These are phyloP conservation scores for Physella acuta DNA, from an alignment of 1,140 invertebrate species.

Conservation along the genomic window DNA sequence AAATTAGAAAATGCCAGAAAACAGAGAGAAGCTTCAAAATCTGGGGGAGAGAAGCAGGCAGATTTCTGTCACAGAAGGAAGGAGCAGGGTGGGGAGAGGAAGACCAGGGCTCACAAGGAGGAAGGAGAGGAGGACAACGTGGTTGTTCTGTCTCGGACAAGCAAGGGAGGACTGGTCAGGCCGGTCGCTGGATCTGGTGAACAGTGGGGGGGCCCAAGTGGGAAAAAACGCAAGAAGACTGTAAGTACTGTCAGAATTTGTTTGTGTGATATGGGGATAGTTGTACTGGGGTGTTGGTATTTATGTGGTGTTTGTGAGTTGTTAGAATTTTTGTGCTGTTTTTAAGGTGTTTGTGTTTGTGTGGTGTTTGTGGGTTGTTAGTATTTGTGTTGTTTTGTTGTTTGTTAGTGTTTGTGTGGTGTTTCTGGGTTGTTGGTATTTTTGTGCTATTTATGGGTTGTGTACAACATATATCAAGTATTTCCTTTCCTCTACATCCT, in stretches of 20 bases:
- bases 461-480: no score
- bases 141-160: constrained; percentile 74
- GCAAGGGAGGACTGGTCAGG: constrained; percentile 66
- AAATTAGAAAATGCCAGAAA: constrained; percentile 74
- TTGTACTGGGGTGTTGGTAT: no score
- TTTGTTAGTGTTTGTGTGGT: no score
- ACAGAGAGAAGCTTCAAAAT: constrained; percentile 52
- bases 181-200: constrained; percentile 41
- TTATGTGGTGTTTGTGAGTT: no score
- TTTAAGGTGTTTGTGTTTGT: no score
- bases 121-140: constrained; percentile 58
- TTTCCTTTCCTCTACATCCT: no score
- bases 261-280: no score
- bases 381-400: no score
- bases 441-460: no score
- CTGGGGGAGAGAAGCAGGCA: constrained; percentile 3
- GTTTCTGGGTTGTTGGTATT: no score
- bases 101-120: background rate
- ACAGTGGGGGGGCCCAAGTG: constrained; percentile 33
- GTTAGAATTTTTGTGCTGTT: no score
- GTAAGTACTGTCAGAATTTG: constrained; percentile 17
- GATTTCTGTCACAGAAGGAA: constrained; percentile 17
- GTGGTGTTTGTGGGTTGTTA: no score
- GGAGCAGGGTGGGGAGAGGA: constrained; percentile 11
- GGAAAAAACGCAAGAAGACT: constrained; percentile 61